Base-by-base conservation (phyloP, 2,113 vertebrate species). In the Petroica traversi region DNA sequence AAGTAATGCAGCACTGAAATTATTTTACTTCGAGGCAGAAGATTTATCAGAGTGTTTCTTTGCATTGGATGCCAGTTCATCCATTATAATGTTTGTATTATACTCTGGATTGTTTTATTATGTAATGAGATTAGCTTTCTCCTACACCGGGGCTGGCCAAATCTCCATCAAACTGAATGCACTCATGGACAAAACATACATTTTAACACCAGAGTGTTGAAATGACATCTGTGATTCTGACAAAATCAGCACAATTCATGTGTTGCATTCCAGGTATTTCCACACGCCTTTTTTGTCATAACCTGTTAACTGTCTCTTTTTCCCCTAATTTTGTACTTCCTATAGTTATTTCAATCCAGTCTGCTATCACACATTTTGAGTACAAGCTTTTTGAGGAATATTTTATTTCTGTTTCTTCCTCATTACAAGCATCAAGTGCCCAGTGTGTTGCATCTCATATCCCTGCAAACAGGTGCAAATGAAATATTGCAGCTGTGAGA, bases 381-480 rank as follows among this genome's bases (percentile, higher is more conserved):
- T 15, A n/a, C 9, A 61, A 63, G 23, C 1, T 57, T 52, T 25
- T 57, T 57, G 25, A 55, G 7, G n/a, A 68, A 41, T 58, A 10
- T 45, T 15, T 12, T 14, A 14, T 57, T 77, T 40, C 22, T 52
- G 8, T n/a, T 55, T 40, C 4, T 40, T 84, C 61, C 67, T 52
- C 33, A 11, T 40, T 38, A 26, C 8, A 12, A 36, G 5, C 25
- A 24, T 19, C 19, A 45, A 66, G 14, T 33, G 22, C 14, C 25
- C 16, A 11, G 22, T 28, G n/a, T 1, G 2, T 13, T 43, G 29
- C 17, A 16, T 4, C 16, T 80, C 3, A 2, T 9, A 26, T 26
- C 15, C 62, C n/a, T 72, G 11, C n/a, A 54, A 52, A 26, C 24
- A 66, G 18, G 14, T 82, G 52, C 14, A 64, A 57, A 51, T 48